Evolutionary conservation across 2,797 vertebrate genomes (phyloP).

Genomic region (Acrocephalus scirpaceus): DNA sequence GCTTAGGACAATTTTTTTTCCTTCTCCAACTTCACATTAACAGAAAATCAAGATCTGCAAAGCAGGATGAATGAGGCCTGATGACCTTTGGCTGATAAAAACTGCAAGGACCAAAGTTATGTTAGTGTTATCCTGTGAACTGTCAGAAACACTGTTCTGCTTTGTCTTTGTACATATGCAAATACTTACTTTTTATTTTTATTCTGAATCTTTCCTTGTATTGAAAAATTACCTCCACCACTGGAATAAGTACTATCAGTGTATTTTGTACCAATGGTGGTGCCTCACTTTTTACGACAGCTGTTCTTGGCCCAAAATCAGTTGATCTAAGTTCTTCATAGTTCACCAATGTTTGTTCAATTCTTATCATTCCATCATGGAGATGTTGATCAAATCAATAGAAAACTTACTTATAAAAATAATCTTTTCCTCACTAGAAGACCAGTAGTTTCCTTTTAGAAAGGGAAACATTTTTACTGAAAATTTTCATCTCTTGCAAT

Average conservation of each 20-base stretch:
- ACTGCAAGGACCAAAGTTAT: background rate
- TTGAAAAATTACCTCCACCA: background rate
- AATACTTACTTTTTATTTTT: background rate
- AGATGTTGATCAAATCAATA: background rate
- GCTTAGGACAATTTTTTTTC: background rate
- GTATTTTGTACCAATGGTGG: background rate
- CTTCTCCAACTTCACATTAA: background rate
- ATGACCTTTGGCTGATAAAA: background rate
- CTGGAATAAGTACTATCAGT: background rate
- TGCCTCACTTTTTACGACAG: background rate
- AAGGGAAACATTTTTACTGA: background rate
- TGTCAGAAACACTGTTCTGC: background rate
- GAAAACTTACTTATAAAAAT: background rate
- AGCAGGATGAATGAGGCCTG: background rate
- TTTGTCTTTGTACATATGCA: background rate
- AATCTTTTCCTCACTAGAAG: background rate
- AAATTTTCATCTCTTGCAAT: background rate
- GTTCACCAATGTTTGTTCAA: background rate
- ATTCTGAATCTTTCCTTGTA: background rate
- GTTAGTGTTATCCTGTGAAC: background rate
- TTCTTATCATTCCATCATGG: background rate
- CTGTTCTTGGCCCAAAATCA: background rate
- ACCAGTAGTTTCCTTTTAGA: background rate
- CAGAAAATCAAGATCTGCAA: background rate
- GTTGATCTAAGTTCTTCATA: background rate